Conservation (phyloP, 2,888 invertebrate species). For the Hyposoter dolosus region DNA sequence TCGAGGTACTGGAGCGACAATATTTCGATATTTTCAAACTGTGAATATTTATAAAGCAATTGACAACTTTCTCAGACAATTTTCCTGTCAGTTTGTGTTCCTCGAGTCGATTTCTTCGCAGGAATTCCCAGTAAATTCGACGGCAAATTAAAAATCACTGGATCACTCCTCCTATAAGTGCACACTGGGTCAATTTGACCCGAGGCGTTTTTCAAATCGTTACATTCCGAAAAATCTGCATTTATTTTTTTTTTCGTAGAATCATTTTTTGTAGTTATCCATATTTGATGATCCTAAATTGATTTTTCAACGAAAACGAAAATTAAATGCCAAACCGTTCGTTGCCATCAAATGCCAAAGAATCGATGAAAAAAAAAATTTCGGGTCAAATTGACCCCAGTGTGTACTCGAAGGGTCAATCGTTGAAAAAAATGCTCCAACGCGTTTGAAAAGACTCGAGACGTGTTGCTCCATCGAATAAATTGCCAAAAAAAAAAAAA, state of each 20-base stretch:
- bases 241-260: too few relatives aligned
- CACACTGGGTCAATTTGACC: too few relatives aligned
- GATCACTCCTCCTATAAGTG: background rate
- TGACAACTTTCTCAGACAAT: background rate
- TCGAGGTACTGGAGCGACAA: background rate
- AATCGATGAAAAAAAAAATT: too few relatives aligned
- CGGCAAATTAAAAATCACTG: background rate
- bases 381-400: too few relatives aligned
- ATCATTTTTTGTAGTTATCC: too few relatives aligned
- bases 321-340: too few relatives aligned
- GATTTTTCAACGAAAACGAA: too few relatives aligned
- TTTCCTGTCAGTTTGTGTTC: background rate
- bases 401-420: background rate
- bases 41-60: background rate
- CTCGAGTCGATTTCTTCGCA: background rate
- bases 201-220: too few relatives aligned
- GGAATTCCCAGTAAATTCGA: background rate
- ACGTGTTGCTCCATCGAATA: background rate
- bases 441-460: background rate
- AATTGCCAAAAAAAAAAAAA: background rate
- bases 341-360: too few relatives aligned
- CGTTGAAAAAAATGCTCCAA: background rate
- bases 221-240: too few relatives aligned
- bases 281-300: too few relatives aligned
- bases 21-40: background rate